Evolutionary conservation across 1,140 invertebrate species (phyloP).

Genomic region (Drusus annulatus): DNA sequence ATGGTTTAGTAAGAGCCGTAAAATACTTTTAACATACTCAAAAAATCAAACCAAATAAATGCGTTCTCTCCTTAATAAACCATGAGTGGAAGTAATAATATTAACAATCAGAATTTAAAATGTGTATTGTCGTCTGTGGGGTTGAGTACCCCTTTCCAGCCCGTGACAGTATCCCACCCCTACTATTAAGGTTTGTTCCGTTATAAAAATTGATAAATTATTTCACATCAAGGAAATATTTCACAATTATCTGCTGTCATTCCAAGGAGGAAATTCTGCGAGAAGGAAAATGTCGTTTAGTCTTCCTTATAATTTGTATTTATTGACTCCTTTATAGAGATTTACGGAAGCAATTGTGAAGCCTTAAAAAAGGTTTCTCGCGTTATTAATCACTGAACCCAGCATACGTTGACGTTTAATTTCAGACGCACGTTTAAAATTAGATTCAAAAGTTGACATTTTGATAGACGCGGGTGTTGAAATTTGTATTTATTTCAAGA

Average conservation of each 20-base stretch:
- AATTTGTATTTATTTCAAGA: no score
- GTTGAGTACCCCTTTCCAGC: neutral
- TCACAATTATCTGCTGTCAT: slow-evolving; percentile 40
- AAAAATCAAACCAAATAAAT: no score
- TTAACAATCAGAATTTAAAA: neutral
- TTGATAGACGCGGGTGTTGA: no score
- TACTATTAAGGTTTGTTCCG: slow-evolving; percentile 9
- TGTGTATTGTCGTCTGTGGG: neutral
- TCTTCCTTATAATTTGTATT: slow-evolving; percentile 9
- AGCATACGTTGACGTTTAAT: no score
- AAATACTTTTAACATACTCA: no score
- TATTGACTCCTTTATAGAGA: slow-evolving; percentile 38
- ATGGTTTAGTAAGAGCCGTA: no score
- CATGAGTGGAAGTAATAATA: no score
- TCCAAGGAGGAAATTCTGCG: slow-evolving; percentile 19
- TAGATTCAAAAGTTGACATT: no score
- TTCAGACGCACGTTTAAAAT: no score
- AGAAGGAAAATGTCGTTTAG: slow-evolving; percentile 35
- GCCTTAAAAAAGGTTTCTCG: neutral
- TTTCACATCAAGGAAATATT: slow-evolving; percentile 38
- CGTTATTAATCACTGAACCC: no score
- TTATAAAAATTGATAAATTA: slow-evolving; percentile 44
- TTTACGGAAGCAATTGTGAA: slow-evolving; percentile 25
- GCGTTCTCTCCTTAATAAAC: no score
- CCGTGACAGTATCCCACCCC: slow-evolving; percentile 1